phyloP scores from a whole-genome alignment of 2,888 invertebrate species.

The Scaptomyza polygonia region DNA sequence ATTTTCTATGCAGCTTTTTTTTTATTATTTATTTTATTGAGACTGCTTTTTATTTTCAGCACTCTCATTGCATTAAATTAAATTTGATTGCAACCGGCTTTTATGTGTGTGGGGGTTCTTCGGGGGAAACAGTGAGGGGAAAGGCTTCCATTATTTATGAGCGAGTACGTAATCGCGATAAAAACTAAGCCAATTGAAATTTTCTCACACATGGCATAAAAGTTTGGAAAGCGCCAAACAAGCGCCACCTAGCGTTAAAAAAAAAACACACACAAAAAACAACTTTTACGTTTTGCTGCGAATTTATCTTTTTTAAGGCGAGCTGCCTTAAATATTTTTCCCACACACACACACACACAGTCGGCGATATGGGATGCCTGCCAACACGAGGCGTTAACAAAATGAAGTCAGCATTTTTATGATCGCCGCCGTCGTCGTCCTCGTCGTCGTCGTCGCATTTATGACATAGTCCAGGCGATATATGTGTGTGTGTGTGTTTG shows the following conservation, averaged over 20 bases:
- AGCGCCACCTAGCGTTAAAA: conserved; percentile 48
- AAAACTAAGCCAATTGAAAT: conserved; percentile 68
- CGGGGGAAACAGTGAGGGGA: not conserved
- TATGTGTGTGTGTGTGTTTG: conserved; percentile 33
- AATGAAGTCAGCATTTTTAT: conserved; percentile 74
- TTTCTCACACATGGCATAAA: conserved; percentile 62
- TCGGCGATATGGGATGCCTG: conserved; percentile 20
- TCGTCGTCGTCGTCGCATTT: conserved; percentile 63
- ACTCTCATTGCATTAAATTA: conserved; percentile 42
- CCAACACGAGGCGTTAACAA: conserved; percentile 59
- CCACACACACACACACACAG: conserved; percentile 5
- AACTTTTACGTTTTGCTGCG: conserved; percentile 41
- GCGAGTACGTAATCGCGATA: conserved; percentile 22
- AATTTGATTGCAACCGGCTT: conserved; percentile 31
- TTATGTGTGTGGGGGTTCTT: not conserved
- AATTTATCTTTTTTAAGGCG: conserved; percentile 23
- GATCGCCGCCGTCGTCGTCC: conserved; percentile 62
- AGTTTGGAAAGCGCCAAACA: conserved; percentile 31
- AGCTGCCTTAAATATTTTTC: conserved; percentile 53
- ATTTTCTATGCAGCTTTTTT: conserved; percentile 14
- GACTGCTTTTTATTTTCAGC: conserved; percentile 6
- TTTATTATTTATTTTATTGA: conserved; percentile 11
- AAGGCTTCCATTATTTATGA: conserved; percentile 54
- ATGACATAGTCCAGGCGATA: conserved; percentile 61
- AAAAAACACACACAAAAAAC: conserved; percentile 16